Conservation (phyloP, 2,888 invertebrate species). For the Conus canariensis region DNA sequence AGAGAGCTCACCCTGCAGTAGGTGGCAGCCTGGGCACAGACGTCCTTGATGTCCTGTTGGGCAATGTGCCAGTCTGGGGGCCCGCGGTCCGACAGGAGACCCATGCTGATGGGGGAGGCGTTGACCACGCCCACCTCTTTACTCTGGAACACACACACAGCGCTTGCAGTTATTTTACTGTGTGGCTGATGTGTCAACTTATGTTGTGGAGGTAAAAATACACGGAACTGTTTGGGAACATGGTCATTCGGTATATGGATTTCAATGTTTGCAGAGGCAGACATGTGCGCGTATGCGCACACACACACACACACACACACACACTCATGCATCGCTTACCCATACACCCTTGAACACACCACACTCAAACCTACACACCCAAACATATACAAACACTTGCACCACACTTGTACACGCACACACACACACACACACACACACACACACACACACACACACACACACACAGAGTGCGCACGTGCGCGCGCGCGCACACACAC, state of each 20-base stretch:
- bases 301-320: neutral
- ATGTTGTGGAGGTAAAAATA: too few species aligned
- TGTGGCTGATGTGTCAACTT: too few species aligned
- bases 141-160: conserved; percentile 57
- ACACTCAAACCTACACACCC: too few species aligned
- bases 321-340: too few species aligned
- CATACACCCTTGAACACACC: too few species aligned
- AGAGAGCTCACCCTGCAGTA: conserved; percentile 64
- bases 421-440: neutral
- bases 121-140: conserved; percentile 89
- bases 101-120: conserved; percentile 90
- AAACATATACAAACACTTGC: neutral
- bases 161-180: neutral
- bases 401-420: neutral
- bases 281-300: neutral
- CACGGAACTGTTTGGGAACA: too few species aligned
- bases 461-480: too few species aligned
- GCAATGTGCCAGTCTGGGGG: conserved; percentile 76
- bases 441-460: neutral
- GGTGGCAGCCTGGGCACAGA: conserved; percentile 63
- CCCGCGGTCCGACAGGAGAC: conserved; percentile 87
- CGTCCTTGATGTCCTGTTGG: conserved; percentile 63
- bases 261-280: too few species aligned
- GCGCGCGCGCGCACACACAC: too few species aligned
- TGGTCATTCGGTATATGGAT: too few species aligned